These are phyloP conservation scores for Gobio gobio DNA, from an alignment of 2,113 vertebrate genomes.

Conservation along the genomic window DNA sequence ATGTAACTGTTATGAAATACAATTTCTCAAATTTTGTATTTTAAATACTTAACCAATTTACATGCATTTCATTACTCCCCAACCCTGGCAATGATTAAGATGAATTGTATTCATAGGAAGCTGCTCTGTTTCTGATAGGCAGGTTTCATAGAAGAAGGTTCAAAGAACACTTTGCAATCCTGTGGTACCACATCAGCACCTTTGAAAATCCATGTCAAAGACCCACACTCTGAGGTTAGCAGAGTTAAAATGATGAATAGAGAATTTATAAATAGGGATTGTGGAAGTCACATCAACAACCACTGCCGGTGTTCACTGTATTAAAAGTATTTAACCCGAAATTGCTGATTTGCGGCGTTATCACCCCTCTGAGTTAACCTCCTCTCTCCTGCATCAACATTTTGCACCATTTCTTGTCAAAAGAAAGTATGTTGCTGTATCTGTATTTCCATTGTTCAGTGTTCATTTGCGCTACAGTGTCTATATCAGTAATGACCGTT, in stretches of 20 bases:
- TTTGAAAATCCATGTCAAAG: constrained; percentile 13
- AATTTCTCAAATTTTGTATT: too few species aligned
- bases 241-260: neutral
- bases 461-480: neutral
- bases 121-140: neutral
- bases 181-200: neutral
- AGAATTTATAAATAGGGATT: neutral
- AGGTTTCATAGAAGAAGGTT: neutral
- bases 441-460: neutral
- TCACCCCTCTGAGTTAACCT: neutral
- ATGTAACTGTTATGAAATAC: too few species aligned
- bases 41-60: too few species aligned
- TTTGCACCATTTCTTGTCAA: neutral
- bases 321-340: neutral
- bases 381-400: neutral
- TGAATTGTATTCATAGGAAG: neutral
- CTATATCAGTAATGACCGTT: neutral
- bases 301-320: neutral
- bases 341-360: neutral
- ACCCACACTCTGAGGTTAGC: neutral
- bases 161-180: neutral
- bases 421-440: neutral
- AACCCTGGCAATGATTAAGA: neutral
- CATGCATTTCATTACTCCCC: too few species aligned
- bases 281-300: neutral